Percentiles rank a stretch among this genome's conserved stretches.
Evolutionary conservation across 1,140 invertebrate genomes (phyloP).

Genomic region (Chymomyza costata): DNA sequence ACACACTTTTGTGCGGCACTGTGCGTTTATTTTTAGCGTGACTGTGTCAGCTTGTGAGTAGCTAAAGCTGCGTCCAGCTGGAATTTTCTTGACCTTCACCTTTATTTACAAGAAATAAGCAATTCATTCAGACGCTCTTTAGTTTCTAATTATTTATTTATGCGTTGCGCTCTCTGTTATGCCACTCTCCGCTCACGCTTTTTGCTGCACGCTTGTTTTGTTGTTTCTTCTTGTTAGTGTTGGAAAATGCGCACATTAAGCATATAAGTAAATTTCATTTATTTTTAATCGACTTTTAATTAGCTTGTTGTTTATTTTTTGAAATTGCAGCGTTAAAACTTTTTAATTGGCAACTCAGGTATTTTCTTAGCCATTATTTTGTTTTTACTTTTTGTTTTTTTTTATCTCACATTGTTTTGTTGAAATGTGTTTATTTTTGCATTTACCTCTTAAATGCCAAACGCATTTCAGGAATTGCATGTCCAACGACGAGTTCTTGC

Average conservation of each 20-base stretch:
- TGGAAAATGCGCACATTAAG: constrained; percentile 18
- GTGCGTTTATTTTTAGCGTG: constrained; percentile 24
- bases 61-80: constrained; percentile 3
- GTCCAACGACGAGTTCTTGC: neutral
- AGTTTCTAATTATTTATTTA: constrained; percentile 49
- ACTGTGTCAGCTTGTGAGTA: constrained; percentile 10
- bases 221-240: constrained; percentile 20
- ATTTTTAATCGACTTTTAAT: constrained; percentile 72
- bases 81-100: constrained; percentile 51
- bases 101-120: constrained; percentile 35
- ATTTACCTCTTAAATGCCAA: constrained; percentile 56
- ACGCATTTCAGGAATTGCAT: constrained; percentile 48
- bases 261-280: constrained; percentile 66
- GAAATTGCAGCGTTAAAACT: constrained; percentile 53
- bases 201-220: constrained; percentile 10
- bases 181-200: neutral
- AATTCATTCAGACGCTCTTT: constrained; percentile 17
- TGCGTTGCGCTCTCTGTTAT: constrained; percentile 22
- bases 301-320: constrained; percentile 52
- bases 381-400: neutral
- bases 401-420: constrained; percentile 23
- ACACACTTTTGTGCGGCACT: neutral
- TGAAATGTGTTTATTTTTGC: constrained; percentile 55
- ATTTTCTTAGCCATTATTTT: no score
- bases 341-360: constrained; percentile 59